Conservation (phyloP, 2,888 invertebrate species). For the Rhimphoctona megacephalus region DNA sequence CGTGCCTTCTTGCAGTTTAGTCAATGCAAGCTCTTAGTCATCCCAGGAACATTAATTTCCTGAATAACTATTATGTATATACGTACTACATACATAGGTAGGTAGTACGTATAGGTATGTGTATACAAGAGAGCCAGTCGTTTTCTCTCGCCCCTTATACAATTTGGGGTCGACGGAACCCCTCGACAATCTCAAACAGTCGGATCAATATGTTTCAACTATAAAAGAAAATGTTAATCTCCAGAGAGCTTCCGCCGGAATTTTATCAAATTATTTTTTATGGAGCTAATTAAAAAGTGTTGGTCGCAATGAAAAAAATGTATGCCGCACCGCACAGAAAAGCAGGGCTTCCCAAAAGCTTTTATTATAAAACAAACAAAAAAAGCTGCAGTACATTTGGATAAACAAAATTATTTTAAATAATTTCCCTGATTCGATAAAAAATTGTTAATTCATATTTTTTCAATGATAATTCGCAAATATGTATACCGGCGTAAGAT, state of each 20-base stretch:
- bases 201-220: conserved; percentile 67
- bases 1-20: conserved; percentile 49
- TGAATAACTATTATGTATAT: conserved; percentile 61
- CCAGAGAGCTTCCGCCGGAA: too few species aligned
- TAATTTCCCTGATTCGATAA: too few species aligned
- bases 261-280: too few species aligned
- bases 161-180: conserved; percentile 60
- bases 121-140: conserved; percentile 22
- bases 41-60: conserved; percentile 73
- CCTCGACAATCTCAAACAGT: conserved; percentile 43
- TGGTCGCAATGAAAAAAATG: too few species aligned
- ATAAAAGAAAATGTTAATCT: background rate
- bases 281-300: too few species aligned
- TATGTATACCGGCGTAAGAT: background rate
- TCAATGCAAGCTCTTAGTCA: conserved; percentile 73
- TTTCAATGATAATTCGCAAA: too few species aligned
- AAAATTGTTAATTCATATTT: too few species aligned
- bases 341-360: background rate
- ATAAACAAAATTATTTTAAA: too few species aligned
- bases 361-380: background rate
- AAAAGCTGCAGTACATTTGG: too few species aligned
- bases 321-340: too few species aligned
- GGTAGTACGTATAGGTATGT: too few species aligned
- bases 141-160: conserved; percentile 39
- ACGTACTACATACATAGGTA: background rate